A percentile compares a stretch with the other conserved stretches of the same genome.
phyloP scores from a whole-genome alignment of 2,888 invertebrate genomes.

The Vannuccia rotundouncinata region DNA sequence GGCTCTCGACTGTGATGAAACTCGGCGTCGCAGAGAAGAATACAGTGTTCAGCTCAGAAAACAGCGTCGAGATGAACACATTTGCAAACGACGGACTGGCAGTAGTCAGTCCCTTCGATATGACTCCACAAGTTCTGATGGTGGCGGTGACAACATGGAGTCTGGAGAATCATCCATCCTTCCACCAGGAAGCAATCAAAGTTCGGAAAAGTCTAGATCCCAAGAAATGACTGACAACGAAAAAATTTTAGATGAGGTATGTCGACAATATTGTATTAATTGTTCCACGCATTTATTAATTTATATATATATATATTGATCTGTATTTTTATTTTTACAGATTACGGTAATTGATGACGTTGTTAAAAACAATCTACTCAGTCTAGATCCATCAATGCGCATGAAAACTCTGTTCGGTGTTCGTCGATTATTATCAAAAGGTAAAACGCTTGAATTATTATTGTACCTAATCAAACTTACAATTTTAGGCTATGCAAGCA shows the following conservation, averaged over 20 bases:
- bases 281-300: too few species aligned
- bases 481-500: too few species aligned
- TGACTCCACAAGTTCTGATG: constrained; percentile 4
- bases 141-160: constrained; percentile 18
- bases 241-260: not conserved
- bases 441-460: too few species aligned
- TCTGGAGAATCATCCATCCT: not conserved
- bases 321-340: not conserved
- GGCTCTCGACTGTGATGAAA: constrained; percentile 80
- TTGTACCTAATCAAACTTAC: too few species aligned
- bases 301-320: not conserved
- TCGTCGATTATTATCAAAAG: not conserved
- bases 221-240: not conserved
- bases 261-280: too few species aligned
- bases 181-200: not conserved
- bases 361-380: constrained; percentile 1
- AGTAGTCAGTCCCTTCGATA: constrained; percentile 11
- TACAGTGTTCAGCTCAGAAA: constrained; percentile 90
- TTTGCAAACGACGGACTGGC: constrained; percentile 41
- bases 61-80: constrained; percentile 86
- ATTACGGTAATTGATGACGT: not conserved
- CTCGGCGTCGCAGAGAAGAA: constrained; percentile 82
- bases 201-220: not conserved
- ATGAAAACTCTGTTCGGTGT: not conserved
- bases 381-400: not conserved